phyloP scores from a whole-genome alignment of 2,888 invertebrate genomes.

The Cephus rjabovi region DNA sequence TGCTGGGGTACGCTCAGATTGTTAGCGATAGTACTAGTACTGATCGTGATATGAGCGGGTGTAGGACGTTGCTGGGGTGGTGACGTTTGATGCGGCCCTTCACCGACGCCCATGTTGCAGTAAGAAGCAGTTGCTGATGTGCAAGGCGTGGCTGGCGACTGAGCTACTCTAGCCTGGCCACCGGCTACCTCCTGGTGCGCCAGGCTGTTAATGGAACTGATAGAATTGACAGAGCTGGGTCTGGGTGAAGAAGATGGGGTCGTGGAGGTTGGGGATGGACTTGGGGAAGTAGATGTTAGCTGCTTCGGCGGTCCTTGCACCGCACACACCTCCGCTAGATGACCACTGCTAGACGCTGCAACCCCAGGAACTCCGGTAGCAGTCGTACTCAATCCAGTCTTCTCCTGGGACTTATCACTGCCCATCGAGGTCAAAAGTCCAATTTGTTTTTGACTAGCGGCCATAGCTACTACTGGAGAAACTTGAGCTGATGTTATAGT shows the following conservation, averaged over 20 bases:
- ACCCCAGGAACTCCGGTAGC: slow-evolving; percentile 61
- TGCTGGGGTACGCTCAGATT: slow-evolving; percentile 43
- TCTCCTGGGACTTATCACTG: slow-evolving; percentile 52
- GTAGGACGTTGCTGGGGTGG: slow-evolving; percentile 36
- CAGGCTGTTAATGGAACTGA: slow-evolving; percentile 57
- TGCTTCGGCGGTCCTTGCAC: slow-evolving; percentile 65
- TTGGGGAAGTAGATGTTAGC: slow-evolving; percentile 64
- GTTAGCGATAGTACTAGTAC: slow-evolving; percentile 50
- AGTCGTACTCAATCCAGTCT: slow-evolving; percentile 52
- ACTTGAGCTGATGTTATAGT: slow-evolving; percentile 55
- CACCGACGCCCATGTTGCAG: slow-evolving; percentile 55
- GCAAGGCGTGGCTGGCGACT: slow-evolving; percentile 48
- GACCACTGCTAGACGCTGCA: slow-evolving; percentile 55
- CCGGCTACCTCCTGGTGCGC: slow-evolving; percentile 52
- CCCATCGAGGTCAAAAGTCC: slow-evolving; percentile 55
- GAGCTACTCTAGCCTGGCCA: slow-evolving; percentile 56
- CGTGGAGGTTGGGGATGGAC: slow-evolving; percentile 59
- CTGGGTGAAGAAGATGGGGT: slow-evolving; percentile 60
- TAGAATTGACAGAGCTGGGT: slow-evolving; percentile 57
- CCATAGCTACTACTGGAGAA: slow-evolving; percentile 57
- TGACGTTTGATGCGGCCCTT: slow-evolving; percentile 59
- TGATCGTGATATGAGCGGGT: slow-evolving; percentile 49
- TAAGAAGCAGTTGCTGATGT: slow-evolving; percentile 49
- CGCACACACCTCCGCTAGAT: slow-evolving; percentile 67
- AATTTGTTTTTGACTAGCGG: slow-evolving; percentile 57